A percentile compares a stretch with the other conserved stretches of the same genome.
phyloP scores from a whole-genome alignment of 2,113 vertebrate species.

The Prionailurus bengalensis region DNA sequence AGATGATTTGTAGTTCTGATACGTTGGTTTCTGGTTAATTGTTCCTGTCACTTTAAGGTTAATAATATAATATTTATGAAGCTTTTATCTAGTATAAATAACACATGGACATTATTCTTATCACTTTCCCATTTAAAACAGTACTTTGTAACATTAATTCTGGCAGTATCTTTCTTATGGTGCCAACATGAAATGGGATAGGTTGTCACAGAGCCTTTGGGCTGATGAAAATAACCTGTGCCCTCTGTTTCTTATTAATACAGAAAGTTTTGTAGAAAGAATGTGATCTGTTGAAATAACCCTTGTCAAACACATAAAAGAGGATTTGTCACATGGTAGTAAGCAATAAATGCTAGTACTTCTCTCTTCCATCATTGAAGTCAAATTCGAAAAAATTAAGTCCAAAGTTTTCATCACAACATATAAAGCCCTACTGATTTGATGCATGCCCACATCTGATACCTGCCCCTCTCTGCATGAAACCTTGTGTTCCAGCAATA shows the following conservation, averaged over 20 bases:
- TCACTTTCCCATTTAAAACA: constrained; percentile 62
- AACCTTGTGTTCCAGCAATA: too few relatives aligned
- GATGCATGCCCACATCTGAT: neutral
- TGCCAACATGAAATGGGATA: neutral
- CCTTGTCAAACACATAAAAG: neutral
- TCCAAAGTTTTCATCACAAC: neutral
- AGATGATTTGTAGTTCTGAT: neutral
- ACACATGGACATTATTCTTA: neutral
- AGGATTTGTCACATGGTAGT: neutral
- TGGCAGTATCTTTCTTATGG: neutral
- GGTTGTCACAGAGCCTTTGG: neutral
- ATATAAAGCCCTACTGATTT: neutral
- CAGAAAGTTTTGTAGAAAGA: constrained; percentile 28
- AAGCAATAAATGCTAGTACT: constrained; percentile 18
- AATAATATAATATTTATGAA: neutral
- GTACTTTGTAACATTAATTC: constrained; percentile 56
- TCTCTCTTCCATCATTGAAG: neutral
- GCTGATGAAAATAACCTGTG: constrained; percentile 17
- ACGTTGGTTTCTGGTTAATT: neutral
- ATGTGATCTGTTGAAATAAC: constrained; percentile 3
- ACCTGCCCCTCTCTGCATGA: neutral
- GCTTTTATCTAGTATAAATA: neutral
- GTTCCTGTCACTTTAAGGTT: neutral
- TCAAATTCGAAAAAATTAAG: neutral
- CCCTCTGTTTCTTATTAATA: neutral